These are phyloP conservation scores for Nestor notabilis DNA, from an alignment of 2,113 vertebrate species.

Conservation along the genomic window DNA sequence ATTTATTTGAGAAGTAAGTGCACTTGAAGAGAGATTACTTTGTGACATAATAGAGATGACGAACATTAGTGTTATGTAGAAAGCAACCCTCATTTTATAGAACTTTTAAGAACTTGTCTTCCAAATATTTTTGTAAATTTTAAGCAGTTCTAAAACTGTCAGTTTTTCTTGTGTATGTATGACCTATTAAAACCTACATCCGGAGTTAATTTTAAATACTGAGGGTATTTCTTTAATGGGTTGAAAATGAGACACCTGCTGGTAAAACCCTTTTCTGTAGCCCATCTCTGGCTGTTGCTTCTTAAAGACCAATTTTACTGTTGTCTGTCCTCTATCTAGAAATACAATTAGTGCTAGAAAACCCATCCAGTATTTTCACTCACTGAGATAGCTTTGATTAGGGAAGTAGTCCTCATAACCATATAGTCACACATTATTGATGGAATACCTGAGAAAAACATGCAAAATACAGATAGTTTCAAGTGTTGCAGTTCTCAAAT, in stretches of 20 bases:
- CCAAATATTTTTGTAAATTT: background rate
- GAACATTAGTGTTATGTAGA: background rate
- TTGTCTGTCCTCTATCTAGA: background rate
- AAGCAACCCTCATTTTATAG: background rate
- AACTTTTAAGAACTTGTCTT: background rate
- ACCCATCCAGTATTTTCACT: background rate
- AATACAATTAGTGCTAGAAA: background rate
- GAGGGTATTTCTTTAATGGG: background rate
- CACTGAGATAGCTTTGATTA: background rate
- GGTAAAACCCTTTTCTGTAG: background rate
- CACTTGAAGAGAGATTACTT: background rate
- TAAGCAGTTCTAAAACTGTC: background rate
- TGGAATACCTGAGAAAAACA: background rate
- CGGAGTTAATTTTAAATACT: background rate
- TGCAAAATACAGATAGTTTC: background rate
- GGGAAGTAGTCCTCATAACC: background rate
- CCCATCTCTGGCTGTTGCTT: background rate
- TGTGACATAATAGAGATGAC: background rate
- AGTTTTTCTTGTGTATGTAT: background rate
- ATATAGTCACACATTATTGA: fast-evolving
- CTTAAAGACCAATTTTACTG: background rate
- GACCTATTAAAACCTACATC: background rate
- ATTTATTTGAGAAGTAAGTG: background rate
- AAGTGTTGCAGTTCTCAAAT: background rate
- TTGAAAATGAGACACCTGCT: background rate